These are phyloP conservation scores for Drosophila aff. DNA, from an alignment of 1,140 invertebrate species.

Conservation along the genomic window DNA sequence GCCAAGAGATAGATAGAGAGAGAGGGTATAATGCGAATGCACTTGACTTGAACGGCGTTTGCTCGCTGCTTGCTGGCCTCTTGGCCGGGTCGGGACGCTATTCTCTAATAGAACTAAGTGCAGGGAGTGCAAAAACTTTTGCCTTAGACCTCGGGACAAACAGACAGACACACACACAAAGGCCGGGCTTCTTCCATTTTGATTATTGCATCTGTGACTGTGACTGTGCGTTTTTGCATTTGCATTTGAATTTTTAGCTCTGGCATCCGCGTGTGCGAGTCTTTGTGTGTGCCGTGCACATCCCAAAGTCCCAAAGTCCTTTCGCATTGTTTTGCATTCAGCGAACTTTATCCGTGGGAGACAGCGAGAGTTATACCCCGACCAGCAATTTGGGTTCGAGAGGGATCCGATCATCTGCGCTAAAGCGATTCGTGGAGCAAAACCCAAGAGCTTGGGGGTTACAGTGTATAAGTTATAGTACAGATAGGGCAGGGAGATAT, in stretches of 20 bases:
- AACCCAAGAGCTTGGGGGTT: conserved; percentile 77
- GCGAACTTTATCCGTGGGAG: conserved; percentile 44
- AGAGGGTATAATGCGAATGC: conserved; percentile 68
- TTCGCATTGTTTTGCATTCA: conserved; percentile 53
- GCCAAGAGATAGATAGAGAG: conserved; percentile 26
- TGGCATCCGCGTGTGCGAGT: conserved; percentile 8
- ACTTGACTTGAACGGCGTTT: conserved; percentile 64
- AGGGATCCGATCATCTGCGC: conserved; percentile 49
- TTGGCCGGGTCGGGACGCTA: conserved; percentile 33
- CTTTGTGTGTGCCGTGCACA: conserved; percentile 13
- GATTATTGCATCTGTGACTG: conserved; percentile 64
- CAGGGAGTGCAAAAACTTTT: conserved; percentile 68
- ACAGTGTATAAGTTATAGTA: conserved; percentile 81
- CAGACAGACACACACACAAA: conserved; percentile 32
- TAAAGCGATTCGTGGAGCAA: conserved; percentile 81
- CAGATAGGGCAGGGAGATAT: conserved; percentile 24
- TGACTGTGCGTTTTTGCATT: conserved; percentile 38
- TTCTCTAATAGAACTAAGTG: conserved; percentile 76
- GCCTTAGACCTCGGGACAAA: conserved; percentile 35
- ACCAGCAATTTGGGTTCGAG: conserved; percentile 55
- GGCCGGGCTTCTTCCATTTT: conserved; percentile 66
- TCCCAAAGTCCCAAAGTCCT: conserved; percentile 47
- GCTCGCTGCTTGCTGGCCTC: conserved; percentile 39
- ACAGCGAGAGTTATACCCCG: conserved; percentile 42
- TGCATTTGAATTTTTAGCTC: conserved; percentile 18